Evolutionary conservation across 2,113 vertebrate genomes (phyloP), one percentile per base, ranked within the genome.

Genomic region (Calidris pugnax): DNA sequence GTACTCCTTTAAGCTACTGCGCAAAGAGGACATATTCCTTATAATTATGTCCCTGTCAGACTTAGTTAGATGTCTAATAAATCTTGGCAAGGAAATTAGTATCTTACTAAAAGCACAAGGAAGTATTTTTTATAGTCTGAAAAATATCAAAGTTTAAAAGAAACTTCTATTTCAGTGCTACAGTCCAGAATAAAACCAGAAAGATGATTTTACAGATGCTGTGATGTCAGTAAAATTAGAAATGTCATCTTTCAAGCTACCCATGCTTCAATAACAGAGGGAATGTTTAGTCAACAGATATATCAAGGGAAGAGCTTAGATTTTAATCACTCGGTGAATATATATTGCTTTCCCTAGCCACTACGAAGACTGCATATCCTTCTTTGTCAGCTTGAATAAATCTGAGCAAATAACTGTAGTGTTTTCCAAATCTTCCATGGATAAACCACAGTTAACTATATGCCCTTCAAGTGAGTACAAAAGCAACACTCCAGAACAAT

Each of bases 361-460:
- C 76, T 68, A 32, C 1, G 4, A 85, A 79, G 35, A 59, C 1
- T 9, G 13, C 10, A 21, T 51, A 84, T 41, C 35, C 22, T 75
- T 86, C 77, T 94, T 74, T 51, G 35, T 73, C 83, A 88, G 37
- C 35, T 17, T 83, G 50, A 78, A 91, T 93, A 97, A 86, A 87
- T 78, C 56, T 71, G 37, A 69, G n/a, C 35, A 79, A 90, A 56
- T 83, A 57, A 76, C 55, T 76, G 3, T 7, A 64, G 18, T 30
- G 48, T 72, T 94, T 93, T 93, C 85, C 75, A 85, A 60, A 64
- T 83, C 48, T 88, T 75, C 37, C 24, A 73, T 6, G 7, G 78
- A 69, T 76, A 87, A 93, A 59, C 33, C 39, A 79, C 35, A 43
- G 74, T 64, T 53, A 60, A 68, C n/a, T 33, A 50, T 3, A 50